These are phyloP conservation scores for Scytalopus superciliaris DNA, from an alignment of 2,113 vertebrate species.

Conservation along the genomic window DNA sequence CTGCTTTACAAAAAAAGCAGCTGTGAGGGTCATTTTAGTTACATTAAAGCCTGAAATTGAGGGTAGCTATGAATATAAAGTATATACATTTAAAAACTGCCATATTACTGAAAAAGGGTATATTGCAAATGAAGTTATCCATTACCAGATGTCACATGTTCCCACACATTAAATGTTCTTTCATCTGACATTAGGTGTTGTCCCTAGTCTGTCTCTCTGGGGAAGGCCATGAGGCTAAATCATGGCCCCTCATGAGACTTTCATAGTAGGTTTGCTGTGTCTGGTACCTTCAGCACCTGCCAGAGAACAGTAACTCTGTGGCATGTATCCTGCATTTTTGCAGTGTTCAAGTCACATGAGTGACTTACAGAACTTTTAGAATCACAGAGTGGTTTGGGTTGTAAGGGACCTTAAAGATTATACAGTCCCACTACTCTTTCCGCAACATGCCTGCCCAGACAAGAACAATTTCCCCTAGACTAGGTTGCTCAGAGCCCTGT, in stretches of 20 bases:
- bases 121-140: not conserved
- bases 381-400: not conserved
- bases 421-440: accelerated
- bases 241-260: not conserved
- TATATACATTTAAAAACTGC: not conserved
- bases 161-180: accelerated
- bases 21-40: not conserved
- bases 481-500: not conserved
- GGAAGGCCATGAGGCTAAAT: not conserved
- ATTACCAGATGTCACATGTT: not conserved
- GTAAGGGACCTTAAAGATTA: not conserved
- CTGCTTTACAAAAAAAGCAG: not conserved
- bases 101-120: not conserved
- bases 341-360: not conserved
- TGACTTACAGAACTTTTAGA: not conserved
- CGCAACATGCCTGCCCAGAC: too few species aligned
- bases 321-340: not conserved
- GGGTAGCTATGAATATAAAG: not conserved
- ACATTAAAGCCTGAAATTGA: not conserved
- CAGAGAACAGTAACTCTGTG: not conserved
- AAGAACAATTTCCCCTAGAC: not conserved
- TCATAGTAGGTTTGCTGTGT: not conserved
- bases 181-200: not conserved
- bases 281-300: not conserved
- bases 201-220: not conserved